Conservation (phyloP, 92 coral and sea anemone genomes). For the Zoanthus sociatus region DNA sequence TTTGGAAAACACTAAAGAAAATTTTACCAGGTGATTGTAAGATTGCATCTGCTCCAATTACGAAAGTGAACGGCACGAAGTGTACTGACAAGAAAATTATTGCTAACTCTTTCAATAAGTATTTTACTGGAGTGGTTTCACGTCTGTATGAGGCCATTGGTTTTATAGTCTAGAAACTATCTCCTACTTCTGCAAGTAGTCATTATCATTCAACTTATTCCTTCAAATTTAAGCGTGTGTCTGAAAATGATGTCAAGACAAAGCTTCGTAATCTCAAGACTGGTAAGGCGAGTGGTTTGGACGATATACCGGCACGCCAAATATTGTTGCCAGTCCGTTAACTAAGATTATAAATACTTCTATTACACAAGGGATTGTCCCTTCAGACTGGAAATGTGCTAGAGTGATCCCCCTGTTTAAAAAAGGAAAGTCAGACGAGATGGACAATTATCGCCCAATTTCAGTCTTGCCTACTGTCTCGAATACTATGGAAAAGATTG, state of each 20-base stretch:
- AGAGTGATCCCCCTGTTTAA: slow-evolving; percentile 67
- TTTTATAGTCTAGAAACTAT: too few species aligned
- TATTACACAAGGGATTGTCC: slow-evolving; percentile 22
- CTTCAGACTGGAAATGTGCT: slow-evolving; percentile 53
- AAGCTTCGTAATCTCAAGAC: slow-evolving; percentile 45
- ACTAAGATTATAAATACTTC: slow-evolving; percentile 14
- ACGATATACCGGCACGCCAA: slow-evolving; percentile 52
- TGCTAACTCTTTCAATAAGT: too few species aligned
- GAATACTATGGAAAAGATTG: slow-evolving; percentile 53
- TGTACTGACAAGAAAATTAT: too few species aligned
- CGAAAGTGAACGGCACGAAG: too few species aligned
- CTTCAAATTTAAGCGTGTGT: slow-evolving; percentile 36
- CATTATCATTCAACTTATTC: slow-evolving; percentile 12
- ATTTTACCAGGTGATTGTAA: too few species aligned
- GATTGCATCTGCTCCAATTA: too few species aligned
- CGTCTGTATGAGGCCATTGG: too few species aligned
- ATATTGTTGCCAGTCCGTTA: not conserved
- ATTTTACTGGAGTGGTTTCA: too few species aligned
- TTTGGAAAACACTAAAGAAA: not conserved
- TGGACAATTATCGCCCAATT: slow-evolving; percentile 65
- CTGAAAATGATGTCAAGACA: slow-evolving; percentile 40
- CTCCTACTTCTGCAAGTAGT: not conserved
- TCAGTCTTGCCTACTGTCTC: slow-evolving; percentile 55
- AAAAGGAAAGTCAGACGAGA: slow-evolving; percentile 57
- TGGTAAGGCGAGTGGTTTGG: slow-evolving; percentile 56